phyloP scores from a whole-genome alignment of 2,888 invertebrate species.

The Andrena chrysosceles region DNA sequence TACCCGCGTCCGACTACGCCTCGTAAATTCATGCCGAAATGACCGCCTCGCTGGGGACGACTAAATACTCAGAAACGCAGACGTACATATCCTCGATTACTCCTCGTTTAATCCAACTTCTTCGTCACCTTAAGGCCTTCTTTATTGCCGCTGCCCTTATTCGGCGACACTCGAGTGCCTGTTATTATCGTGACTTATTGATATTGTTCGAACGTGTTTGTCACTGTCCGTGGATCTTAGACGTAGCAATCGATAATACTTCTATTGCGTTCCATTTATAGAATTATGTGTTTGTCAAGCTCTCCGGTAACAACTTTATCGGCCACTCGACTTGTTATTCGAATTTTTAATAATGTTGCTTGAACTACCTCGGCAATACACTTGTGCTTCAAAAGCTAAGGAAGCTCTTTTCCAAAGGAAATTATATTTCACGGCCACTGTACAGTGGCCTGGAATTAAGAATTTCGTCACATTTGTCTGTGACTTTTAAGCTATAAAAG shows the following conservation, averaged over 20 bases:
- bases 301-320: too few relatives aligned
- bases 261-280: not conserved
- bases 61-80: slow-evolving; percentile 36
- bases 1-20: slow-evolving; percentile 38
- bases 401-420: too few relatives aligned
- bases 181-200: not conserved
- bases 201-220: not conserved
- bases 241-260: not conserved
- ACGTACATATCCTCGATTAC: not conserved
- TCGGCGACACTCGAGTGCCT: not conserved
- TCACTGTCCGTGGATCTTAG: not conserved
- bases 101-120: slow-evolving; percentile 32
- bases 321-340: too few relatives aligned
- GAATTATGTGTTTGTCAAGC: too few relatives aligned
- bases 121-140: slow-evolving; percentile 35
- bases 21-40: slow-evolving; percentile 57
- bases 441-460: too few relatives aligned
- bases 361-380: too few relatives aligned
- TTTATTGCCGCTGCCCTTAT: not conserved
- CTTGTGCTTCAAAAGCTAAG: too few relatives aligned
- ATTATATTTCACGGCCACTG: slow-evolving; percentile 1
- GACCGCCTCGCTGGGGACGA: slow-evolving; percentile 4
- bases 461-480: too few relatives aligned
- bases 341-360: too few relatives aligned
- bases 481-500: too few relatives aligned